A percentile compares a stretch with the other conserved stretches of the same genome.
Evolutionary conservation across 1,140 invertebrate species (phyloP).

Genomic region (Musca vetustissima): DNA sequence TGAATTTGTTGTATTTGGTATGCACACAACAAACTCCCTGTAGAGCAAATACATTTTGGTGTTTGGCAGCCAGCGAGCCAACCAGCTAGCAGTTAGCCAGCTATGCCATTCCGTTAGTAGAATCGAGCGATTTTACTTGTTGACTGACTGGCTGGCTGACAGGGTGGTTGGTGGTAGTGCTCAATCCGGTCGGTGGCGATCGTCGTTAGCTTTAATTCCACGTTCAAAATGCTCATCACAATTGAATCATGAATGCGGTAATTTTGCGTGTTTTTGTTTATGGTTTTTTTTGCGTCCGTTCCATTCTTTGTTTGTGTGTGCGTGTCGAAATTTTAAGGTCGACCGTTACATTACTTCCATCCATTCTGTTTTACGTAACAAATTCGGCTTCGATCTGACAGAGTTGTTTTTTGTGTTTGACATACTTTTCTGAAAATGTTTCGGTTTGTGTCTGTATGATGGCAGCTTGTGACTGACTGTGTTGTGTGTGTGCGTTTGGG

Average conservation of each 20-base stretch:
- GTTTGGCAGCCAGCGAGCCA: no score
- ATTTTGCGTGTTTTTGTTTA: constrained; percentile 8
- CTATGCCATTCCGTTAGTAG: no score
- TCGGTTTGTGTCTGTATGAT: no score
- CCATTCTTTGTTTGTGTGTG: background rate
- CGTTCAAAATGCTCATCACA: constrained; percentile 8
- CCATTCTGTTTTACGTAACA: constrained; percentile 6
- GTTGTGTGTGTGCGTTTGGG: no score
- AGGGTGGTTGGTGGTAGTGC: no score
- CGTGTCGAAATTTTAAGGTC: constrained; percentile 8
- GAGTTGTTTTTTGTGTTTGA: background rate
- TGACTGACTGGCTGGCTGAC: no score
- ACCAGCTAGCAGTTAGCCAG: no score
- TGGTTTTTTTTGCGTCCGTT: background rate
- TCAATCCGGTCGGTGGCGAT: no score
- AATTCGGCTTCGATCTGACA: background rate
- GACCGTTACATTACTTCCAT: constrained; percentile 14
- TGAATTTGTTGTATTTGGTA: background rate
- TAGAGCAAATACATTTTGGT: no score
- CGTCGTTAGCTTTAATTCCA: background rate
- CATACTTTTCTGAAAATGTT: background rate
- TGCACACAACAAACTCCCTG: background rate
- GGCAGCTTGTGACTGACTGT: no score
- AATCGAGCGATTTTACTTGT: no score
- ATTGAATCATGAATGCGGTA: constrained; percentile 16